These are phyloP conservation scores for Agonopterix alstromeriana DNA, from an alignment of 2,888 invertebrate species.

Conservation along the genomic window DNA sequence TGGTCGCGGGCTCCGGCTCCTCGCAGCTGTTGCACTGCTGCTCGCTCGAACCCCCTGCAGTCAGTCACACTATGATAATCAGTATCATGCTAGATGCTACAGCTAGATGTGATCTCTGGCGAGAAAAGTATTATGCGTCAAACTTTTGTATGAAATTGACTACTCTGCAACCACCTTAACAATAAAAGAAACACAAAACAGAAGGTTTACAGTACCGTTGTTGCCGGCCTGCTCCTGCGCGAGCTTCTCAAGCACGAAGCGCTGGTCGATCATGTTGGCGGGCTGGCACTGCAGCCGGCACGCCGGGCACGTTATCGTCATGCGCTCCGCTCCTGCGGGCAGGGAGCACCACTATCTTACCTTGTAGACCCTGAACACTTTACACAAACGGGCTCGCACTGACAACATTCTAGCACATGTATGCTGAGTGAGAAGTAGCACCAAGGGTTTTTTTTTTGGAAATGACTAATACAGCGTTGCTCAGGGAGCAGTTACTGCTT, in stretches of 20 bases:
- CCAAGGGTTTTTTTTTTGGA: too few relatives aligned
- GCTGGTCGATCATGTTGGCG: slow-evolving; percentile 88
- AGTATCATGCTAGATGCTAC: too few relatives aligned
- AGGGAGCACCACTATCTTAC: not conserved
- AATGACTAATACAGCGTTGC: too few relatives aligned
- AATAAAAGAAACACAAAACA: too few relatives aligned
- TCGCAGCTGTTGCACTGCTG: slow-evolving; percentile 89
- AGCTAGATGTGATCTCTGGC: not conserved
- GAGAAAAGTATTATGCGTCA: too few relatives aligned
- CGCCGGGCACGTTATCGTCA: slow-evolving; percentile 79
- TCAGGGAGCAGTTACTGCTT: too few relatives aligned
- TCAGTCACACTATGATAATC: not conserved
- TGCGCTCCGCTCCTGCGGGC: slow-evolving; percentile 48
- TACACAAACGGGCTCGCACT: too few relatives aligned
- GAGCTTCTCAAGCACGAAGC: slow-evolving; percentile 84
- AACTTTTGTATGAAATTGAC: too few relatives aligned
- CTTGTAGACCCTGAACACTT: too few relatives aligned
- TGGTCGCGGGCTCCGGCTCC: slow-evolving; percentile 88
- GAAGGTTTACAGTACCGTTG: not conserved
- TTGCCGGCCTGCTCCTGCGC: slow-evolving; percentile 59
- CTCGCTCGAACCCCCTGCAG: slow-evolving; percentile 42
- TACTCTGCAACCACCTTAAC: too few relatives aligned
- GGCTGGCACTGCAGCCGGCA: slow-evolving; percentile 85
- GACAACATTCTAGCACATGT: too few relatives aligned
- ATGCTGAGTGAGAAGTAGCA: too few relatives aligned